These are phyloP conservation scores for Lobophora halterata DNA, from an alignment of 2,888 invertebrate species.

Conservation along the genomic window DNA sequence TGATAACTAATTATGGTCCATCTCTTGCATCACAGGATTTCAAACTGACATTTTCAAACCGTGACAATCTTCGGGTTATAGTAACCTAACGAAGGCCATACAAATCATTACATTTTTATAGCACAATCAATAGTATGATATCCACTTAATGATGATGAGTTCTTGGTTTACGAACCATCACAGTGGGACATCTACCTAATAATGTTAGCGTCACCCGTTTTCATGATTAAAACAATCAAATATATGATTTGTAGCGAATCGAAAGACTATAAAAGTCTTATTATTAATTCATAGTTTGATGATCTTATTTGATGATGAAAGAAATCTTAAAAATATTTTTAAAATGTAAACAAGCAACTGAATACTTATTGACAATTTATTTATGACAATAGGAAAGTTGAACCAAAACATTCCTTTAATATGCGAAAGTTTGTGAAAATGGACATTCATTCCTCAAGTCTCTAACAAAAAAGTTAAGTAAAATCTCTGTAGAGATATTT, in stretches of 20 bases:
- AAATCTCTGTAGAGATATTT: no score
- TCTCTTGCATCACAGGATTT: no score
- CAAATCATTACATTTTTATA: conserved; percentile 40
- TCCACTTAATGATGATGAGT: conserved; percentile 29
- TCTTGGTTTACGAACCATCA: conserved; percentile 32
- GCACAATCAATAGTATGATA: conserved; percentile 43
- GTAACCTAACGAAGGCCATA: conserved; percentile 38
- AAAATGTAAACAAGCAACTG: no score
- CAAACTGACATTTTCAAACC: background rate
- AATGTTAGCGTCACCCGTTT: conserved; percentile 24
- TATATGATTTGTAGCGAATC: conserved; percentile 25
- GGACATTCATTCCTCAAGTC: no score
- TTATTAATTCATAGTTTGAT: conserved; percentile 16
- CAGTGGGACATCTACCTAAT: conserved; percentile 30
- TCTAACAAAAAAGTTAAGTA: no score
- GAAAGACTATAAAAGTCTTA: conserved; percentile 11
- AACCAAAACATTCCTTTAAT: no score
- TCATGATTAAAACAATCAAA: conserved; percentile 28
- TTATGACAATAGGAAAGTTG: no score
- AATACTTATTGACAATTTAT: no score
- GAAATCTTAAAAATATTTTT: no score
- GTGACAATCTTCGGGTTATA: conserved; percentile 19
- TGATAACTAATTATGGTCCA: no score
- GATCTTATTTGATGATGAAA: no score
- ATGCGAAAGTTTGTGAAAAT: no score